phyloP scores from a whole-genome alignment of 2,113 vertebrate genomes.

The Toxotes chatareus region DNA sequence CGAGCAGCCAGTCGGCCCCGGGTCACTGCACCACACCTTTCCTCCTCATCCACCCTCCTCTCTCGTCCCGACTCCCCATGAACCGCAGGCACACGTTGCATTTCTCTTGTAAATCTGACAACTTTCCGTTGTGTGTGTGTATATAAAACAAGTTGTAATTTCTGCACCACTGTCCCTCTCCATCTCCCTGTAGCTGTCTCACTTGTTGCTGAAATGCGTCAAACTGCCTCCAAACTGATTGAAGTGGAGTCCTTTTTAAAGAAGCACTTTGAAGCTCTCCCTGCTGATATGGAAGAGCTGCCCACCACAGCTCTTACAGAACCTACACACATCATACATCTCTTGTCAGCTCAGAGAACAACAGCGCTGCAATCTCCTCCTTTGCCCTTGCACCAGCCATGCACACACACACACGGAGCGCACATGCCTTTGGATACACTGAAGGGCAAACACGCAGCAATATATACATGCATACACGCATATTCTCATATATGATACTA shows the following conservation, averaged over 20 bases:
- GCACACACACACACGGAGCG: constrained; percentile 17
- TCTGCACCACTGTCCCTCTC: background rate
- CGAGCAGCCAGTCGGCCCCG: constrained; percentile 58
- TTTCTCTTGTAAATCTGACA: constrained; percentile 8
- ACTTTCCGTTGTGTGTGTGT: background rate
- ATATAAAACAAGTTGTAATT: background rate
- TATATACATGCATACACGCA: background rate
- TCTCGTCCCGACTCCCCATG: background rate
- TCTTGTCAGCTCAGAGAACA: constrained; percentile 9
- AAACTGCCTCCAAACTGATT: constrained; percentile 55
- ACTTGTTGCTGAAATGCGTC: constrained; percentile 44
- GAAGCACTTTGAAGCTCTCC: constrained; percentile 65
- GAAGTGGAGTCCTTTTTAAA: constrained; percentile 58
- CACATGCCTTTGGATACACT: constrained; percentile 1
- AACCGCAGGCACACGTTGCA: constrained; percentile 1
- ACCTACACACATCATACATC: constrained; percentile 65
- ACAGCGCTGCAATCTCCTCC: constrained; percentile 48
- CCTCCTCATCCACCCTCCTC: constrained; percentile 37
- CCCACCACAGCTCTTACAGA: constrained; percentile 63
- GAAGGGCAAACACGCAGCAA: constrained; percentile 16
- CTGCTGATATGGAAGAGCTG: constrained; percentile 52
- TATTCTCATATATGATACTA: background rate
- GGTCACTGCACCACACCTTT: constrained; percentile 70
- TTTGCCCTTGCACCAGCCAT: constrained; percentile 27
- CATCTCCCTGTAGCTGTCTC: constrained; percentile 18